Conservation (phyloP, 2,888 invertebrate species). For the Oegoconia quadripuncta region DNA sequence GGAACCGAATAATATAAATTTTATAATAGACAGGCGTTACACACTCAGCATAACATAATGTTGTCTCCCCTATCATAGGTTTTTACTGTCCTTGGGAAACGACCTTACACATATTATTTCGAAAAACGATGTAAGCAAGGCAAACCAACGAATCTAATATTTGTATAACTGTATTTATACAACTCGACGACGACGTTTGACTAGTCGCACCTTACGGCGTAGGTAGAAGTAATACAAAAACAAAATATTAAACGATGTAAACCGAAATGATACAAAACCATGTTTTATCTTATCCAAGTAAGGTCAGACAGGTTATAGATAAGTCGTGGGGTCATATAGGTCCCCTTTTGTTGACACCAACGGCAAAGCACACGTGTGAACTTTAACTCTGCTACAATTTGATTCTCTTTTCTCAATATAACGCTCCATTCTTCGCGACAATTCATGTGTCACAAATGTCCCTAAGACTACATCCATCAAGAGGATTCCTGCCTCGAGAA, state of each 20-base stretch:
- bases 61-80: slow-evolving; percentile 11
- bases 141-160: no score
- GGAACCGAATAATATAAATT: slow-evolving; percentile 17
- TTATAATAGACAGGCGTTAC: slow-evolving; percentile 17
- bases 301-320: no score
- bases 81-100: slow-evolving; percentile 16
- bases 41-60: slow-evolving; percentile 10
- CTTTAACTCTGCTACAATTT: slow-evolving; percentile 46
- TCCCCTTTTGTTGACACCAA: slow-evolving; percentile 48
- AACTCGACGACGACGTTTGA: no score
- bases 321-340: slow-evolving; percentile 23
- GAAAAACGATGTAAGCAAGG: no score
- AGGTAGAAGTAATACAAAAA: no score
- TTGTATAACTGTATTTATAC: no score
- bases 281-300: neutral
- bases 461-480: slow-evolving; percentile 52
- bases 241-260: neutral
- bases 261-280: neutral
- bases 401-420: slow-evolving; percentile 39
- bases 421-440: slow-evolving; percentile 53
- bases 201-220: no score
- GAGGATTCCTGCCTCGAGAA: slow-evolving; percentile 32
- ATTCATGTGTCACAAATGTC: slow-evolving; percentile 74
- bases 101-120: slow-evolving; percentile 30
- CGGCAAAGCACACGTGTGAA: slow-evolving; percentile 67